phyloP scores from a whole-genome alignment of 2,888 invertebrate species.

The Hirudinaria manillensis region DNA sequence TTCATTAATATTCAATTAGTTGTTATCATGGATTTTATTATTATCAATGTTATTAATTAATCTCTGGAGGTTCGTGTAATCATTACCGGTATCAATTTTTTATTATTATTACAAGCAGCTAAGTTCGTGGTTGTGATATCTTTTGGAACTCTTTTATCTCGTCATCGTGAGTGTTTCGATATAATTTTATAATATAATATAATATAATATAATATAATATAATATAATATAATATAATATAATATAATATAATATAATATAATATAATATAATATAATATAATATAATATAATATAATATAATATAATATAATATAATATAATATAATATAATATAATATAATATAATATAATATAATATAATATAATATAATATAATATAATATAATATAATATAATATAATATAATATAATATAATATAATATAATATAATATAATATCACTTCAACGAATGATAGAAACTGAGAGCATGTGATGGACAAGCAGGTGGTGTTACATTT shows the following conservation, averaged over 20 bases:
- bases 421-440: constrained; percentile 7
- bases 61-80: too few relatives aligned
- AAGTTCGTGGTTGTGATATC: too few relatives aligned
- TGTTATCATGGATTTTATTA: too few relatives aligned
- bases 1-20: too few relatives aligned
- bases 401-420: constrained; percentile 7
- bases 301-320: constrained; percentile 4
- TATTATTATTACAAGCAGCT: too few relatives aligned
- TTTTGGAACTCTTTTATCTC: too few relatives aligned
- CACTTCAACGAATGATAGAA: too few relatives aligned
- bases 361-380: constrained; percentile 7
- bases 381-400: constrained; percentile 7
- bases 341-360: constrained; percentile 7
- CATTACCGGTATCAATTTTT: too few relatives aligned
- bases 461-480: too few relatives aligned
- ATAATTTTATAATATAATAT: constrained; percentile 7
- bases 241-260: constrained; percentile 7
- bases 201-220: constrained; percentile 7
- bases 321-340: constrained; percentile 7
- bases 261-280: constrained; percentile 7
- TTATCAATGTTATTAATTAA: too few relatives aligned
- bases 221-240: constrained; percentile 7
- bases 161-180: too few relatives aligned
- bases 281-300: constrained; percentile 7
- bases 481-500: too few relatives aligned